Evolutionary conservation across 2,888 invertebrate genomes (phyloP).

Genomic region (Platycheirus rosarum): DNA sequence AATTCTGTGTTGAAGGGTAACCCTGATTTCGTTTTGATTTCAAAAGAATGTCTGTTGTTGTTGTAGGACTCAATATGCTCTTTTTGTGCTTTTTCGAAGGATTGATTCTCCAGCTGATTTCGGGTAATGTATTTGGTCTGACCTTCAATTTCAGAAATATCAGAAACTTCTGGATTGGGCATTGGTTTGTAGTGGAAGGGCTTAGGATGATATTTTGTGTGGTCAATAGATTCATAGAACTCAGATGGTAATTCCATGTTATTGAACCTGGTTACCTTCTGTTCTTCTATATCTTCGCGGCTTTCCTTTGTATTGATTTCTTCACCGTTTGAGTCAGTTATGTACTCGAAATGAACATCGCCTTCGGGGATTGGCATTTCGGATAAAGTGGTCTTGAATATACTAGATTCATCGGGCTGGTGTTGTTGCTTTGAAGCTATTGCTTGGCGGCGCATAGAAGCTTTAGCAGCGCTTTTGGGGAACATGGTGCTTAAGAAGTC

Average conservation of each 20-base stretch:
- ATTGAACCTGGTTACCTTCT: conserved; percentile 45
- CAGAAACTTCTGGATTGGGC: conserved; percentile 12
- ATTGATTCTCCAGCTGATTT: conserved; percentile 42
- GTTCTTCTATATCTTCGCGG: conserved; percentile 51
- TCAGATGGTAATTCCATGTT: conserved; percentile 77
- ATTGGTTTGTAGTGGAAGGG: neutral
- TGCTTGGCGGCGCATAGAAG: neutral
- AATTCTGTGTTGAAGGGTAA: conserved; percentile 25
- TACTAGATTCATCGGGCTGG: conserved; percentile 78
- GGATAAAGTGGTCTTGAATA: conserved; percentile 77
- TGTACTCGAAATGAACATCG: conserved; percentile 79
- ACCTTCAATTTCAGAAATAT: conserved; percentile 33
- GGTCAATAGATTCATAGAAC: conserved; percentile 78
- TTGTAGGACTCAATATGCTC: neutral
- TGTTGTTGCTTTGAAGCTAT: neutral
- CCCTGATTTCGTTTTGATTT: conserved; percentile 1
- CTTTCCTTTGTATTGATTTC: conserved; percentile 69
- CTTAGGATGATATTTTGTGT: conserved; percentile 26
- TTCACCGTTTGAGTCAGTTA: conserved; percentile 78
- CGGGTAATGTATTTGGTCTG: conserved; percentile 37
- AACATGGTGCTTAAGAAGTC: conserved; percentile 77
- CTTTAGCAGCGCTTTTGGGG: conserved; percentile 68
- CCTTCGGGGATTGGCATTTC: conserved; percentile 78
- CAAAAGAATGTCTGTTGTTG: neutral
- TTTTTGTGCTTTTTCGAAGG: conserved; percentile 13